Base-by-base conservation (phyloP, 2,797 vertebrate species). In the Sebastiscus tertius region DNA sequence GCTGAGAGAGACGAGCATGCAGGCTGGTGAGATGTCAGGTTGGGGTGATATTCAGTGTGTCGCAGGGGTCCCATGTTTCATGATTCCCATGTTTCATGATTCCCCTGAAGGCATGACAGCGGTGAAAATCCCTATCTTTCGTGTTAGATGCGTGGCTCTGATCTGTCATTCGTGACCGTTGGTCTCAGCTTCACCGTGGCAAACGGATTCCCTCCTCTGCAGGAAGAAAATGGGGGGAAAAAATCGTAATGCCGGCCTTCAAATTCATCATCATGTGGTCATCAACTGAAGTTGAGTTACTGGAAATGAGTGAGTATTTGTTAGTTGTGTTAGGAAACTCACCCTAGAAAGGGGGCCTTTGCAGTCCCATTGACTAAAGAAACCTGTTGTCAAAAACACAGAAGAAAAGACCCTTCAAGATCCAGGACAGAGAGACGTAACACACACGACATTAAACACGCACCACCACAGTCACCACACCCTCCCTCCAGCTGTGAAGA, bases 81-180 rank as follows among this genome's bases (percentile, higher is more conserved):
- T 29, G 73, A 84, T 61, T 69, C 62, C 78, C 56, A 31, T 24
- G 72, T 55, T 42, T 20, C 42, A 75, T 29, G 73, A 84, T 61
- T 72, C 72, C 72, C 78, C 68, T 62, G 56, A 88, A 88, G 90
- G 86, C 84, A 77, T 82, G 81, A 66, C 49, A 72, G 79, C 46
- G 82, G 87, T 77, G 79, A 75, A 75, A 71, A 39, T 69, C 72
- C 75, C 86, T 54, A 14, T 78, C 11, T 10, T 71, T 22, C 0
- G 12, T 11, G 26, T 95, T 94, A 96, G 87, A 99, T 93, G 74
- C 93, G 22, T 0, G 98, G 98, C 0, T 98, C 97, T 1, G 98
- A 99, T 90, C 98, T 96, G 88, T 99, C 98, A 33, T 99, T 99
- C 2, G 98, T 99, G 66, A 99, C 94, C 0, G 98, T 99, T 0